Conservation (phyloP, 2,888 invertebrate species). For the Clistopyga incitator region DNA sequence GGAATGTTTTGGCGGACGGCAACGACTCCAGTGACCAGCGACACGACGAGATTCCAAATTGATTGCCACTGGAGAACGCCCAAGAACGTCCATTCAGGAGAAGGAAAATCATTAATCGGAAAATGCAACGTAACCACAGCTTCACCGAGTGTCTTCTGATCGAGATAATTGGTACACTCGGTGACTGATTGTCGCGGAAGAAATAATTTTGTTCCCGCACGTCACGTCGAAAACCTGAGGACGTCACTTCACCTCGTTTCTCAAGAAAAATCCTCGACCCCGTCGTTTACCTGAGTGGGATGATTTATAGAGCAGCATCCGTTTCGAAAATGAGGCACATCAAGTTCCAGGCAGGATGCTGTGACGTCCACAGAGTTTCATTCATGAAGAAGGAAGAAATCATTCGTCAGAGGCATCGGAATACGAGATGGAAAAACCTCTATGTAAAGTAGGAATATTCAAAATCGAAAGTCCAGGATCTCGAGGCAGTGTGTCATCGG, state of each 20-base stretch:
- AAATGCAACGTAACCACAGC: neutral
- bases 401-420: constrained; percentile 24
- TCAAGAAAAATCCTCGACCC: constrained; percentile 3
- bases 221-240: neutral
- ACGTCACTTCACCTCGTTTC: neutral
- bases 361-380: constrained; percentile 30
- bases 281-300: neutral
- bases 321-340: constrained; percentile 13
- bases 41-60: constrained; percentile 3
- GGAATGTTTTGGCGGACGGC: constrained; percentile 77
- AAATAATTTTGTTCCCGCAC: neutral
- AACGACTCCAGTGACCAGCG: constrained; percentile 37
- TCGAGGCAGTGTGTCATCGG: constrained; percentile 47
- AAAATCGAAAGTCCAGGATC: constrained; percentile 50
- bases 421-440: constrained; percentile 15
- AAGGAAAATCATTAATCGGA: constrained; percentile 16
- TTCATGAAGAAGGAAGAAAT: constrained; percentile 32
- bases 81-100: constrained; percentile 30
- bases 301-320: constrained; percentile 1
- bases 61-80: constrained; percentile 13
- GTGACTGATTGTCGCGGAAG: neutral
- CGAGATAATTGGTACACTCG: neutral
- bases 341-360: neutral
- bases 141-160: neutral
- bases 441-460: constrained; percentile 19